Conservation (phyloP, 2,888 invertebrate genomes). For the Philhelius pedissequus region DNA sequence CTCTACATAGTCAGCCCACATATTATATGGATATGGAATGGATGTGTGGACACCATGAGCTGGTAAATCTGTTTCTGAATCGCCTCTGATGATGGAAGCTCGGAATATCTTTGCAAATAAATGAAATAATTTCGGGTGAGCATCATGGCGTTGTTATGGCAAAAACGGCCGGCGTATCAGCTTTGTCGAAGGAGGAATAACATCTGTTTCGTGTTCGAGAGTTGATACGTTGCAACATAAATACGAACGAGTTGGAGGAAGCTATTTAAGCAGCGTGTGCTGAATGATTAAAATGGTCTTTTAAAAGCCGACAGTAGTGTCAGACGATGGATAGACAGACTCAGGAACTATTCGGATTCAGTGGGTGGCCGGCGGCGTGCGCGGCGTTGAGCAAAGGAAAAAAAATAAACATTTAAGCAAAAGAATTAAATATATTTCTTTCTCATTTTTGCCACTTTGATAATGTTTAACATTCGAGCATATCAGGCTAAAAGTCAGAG, state of each 20-base stretch:
- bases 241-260: slow-evolving; percentile 8
- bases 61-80: slow-evolving; percentile 10
- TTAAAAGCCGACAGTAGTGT: slow-evolving; percentile 38
- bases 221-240: slow-evolving; percentile 16
- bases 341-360: background rate
- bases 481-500: slow-evolving; percentile 8
- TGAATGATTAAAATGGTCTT: slow-evolving; percentile 56
- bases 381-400: too few species aligned
- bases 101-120: slow-evolving; percentile 61
- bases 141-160: slow-evolving; percentile 14
- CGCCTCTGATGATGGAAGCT: slow-evolving; percentile 12
- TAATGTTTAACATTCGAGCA: background rate
- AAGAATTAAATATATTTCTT: slow-evolving; percentile 40
- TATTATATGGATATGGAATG: slow-evolving; percentile 52
- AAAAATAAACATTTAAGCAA: slow-evolving; percentile 3
- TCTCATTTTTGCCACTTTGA: slow-evolving; percentile 13
- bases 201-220: slow-evolving; percentile 57
- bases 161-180: slow-evolving; percentile 14
- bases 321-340: background rate
- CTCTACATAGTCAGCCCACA: slow-evolving; percentile 6
- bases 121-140: slow-evolving; percentile 62
- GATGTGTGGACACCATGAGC: slow-evolving; percentile 60
- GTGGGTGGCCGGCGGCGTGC: too few species aligned
- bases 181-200: slow-evolving; percentile 47
- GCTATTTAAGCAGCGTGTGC: slow-evolving; percentile 60